phyloP scores from a whole-genome alignment of 2,113 vertebrate genomes.

The Elephantulus edwardii region DNA sequence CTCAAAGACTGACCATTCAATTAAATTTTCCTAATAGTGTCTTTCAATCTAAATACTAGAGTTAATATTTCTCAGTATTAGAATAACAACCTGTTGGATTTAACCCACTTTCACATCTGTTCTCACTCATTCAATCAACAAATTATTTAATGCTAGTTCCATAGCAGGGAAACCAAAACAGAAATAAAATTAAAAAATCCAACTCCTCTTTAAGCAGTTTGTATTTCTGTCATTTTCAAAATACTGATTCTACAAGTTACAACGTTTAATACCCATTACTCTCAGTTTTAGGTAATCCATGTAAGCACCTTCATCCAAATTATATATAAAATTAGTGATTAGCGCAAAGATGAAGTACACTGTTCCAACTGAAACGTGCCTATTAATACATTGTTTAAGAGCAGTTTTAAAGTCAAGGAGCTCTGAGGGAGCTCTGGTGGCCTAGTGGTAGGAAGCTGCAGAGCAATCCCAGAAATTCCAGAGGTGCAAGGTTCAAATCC shows the following conservation, averaged over 20 bases:
- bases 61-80: background rate
- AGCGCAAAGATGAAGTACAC: too few relatives aligned
- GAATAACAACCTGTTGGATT: background rate
- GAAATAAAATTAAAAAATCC: too few relatives aligned
- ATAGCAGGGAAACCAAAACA: too few relatives aligned
- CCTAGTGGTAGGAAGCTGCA: too few relatives aligned
- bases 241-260: background rate
- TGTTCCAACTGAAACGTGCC: background rate
- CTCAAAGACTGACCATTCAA: background rate
- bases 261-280: background rate
- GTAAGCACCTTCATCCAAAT: too few relatives aligned
- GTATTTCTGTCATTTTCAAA: too few relatives aligned
- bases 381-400: background rate
- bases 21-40: background rate
- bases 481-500: too few relatives aligned
- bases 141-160: slow-evolving; percentile 8
- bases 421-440: too few relatives aligned
- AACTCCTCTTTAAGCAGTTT: too few relatives aligned
- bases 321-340: too few relatives aligned
- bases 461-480: too few relatives aligned
- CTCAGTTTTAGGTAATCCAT: too few relatives aligned
- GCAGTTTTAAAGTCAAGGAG: background rate
- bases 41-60: background rate
- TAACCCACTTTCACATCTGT: background rate
- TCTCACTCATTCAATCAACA: background rate